Base-by-base conservation (phyloP, 2,113 vertebrate genomes). In the Microtus pennsylvanicus region DNA sequence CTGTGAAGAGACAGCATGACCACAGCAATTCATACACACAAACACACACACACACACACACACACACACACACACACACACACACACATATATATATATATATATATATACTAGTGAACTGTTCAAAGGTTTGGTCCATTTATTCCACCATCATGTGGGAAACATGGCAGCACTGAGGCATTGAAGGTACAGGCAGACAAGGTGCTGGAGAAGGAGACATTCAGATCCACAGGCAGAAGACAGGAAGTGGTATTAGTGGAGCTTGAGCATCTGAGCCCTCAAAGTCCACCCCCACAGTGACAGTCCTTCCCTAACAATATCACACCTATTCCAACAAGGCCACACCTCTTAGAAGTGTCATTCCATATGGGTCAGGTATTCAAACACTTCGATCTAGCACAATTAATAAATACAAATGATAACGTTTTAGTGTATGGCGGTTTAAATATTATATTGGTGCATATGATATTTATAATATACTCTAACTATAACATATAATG, bases 211-310 rank as follows among this genome's bases (percentile, higher is more conserved):
- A n/a, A n/a, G 70, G 7, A 72, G 6, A n/a, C 35, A 72, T n/a
- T 72, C 35, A n/a, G 35, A 72, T n/a, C 70, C 17, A n/a, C 7
- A 72, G 35, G 16, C 69, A 72, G 69, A 7, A n/a, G 35, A 19
- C 35, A n/a, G 35, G n/a, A 7, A 72, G 8, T n/a, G 17, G n/a
- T 2, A n/a, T 35, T n/a, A 21, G 17, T 1, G 3, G 8, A 21
- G 17, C 70, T 72, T n/a, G 70, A 21, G 16, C 70, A 72, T 72
- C 35, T 72, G 35, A 72, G 70, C 19, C 7, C 7, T 3, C 35
- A 72, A 72, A n/a, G 3, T 5, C 7, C 17, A 72, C 35, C 17
- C 35, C 35, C 35, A 21, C 35, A 72, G 17, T 72, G 35, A 21
- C 70, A 72, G 7, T 21, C 17, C n/a, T 72, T 16, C 35, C 3